Percentiles rank a stretch among this genome's conserved stretches.
These are phyloP conservation scores for Subanguina moxae DNA, from an alignment of 1,140 invertebrate species.

Conservation along the genomic window DNA sequence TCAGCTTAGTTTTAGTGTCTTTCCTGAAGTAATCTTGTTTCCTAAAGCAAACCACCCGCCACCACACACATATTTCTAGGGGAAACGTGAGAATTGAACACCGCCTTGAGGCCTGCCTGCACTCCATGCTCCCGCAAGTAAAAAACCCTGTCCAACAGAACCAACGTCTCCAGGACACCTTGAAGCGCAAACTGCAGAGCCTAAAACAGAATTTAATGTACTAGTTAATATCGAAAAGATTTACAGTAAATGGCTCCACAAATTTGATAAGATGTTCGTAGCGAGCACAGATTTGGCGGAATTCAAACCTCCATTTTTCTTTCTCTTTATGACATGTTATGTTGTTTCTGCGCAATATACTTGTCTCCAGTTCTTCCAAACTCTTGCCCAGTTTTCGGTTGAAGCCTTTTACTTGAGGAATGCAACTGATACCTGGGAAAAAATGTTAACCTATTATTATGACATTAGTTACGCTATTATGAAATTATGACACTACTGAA, in stretches of 20 bases:
- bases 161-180: slow-evolving; percentile 6
- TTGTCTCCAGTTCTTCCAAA: neutral
- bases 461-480: too few relatives aligned
- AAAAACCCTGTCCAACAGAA: slow-evolving; percentile 10
- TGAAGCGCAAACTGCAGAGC: slow-evolving; percentile 17
- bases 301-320: neutral
- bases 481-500: too few relatives aligned
- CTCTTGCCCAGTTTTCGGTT: slow-evolving; percentile 2
- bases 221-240: neutral
- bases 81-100: slow-evolving; percentile 10
- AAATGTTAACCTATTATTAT: neutral
- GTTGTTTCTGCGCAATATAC: slow-evolving; percentile 2
- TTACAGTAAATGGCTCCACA: slow-evolving; percentile 20
- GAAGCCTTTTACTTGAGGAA: neutral
- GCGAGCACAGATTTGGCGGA: neutral
- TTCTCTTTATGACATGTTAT: slow-evolving; percentile 1
- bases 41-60: too few relatives aligned
- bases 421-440: neutral
- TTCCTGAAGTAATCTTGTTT: too few relatives aligned
- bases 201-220: neutral
- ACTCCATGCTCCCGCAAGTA: slow-evolving; percentile 17
- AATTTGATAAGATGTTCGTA: neutral
- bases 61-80: slow-evolving; percentile 13
- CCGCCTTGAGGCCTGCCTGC: neutral
- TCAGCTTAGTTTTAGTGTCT: too few relatives aligned